Percentiles rank a stretch among this genome's conserved stretches.
Evolutionary conservation across 2,113 vertebrate genomes (phyloP).

Genomic region (Myodes glareolus): DNA sequence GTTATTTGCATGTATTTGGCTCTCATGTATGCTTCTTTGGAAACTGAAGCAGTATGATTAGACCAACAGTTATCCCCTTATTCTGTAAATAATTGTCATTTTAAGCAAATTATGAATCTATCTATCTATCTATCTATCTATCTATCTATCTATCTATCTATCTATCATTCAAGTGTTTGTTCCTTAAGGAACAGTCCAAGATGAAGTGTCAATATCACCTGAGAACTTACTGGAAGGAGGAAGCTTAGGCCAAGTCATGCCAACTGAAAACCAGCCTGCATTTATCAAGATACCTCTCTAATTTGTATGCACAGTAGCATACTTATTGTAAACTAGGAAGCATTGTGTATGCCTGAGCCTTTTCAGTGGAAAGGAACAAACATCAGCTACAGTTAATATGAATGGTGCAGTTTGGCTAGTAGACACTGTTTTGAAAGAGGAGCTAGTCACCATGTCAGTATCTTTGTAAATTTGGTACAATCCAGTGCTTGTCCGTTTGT

Average conservation of each 20-base stretch:
- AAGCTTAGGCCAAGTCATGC: not conserved
- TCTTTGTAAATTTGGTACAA: not conserved
- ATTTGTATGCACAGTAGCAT: not conserved
- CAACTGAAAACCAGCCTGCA: not conserved
- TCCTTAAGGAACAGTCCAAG: not conserved
- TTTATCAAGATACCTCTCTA: not conserved
- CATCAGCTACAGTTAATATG: not conserved
- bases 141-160: not conserved
- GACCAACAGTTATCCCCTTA: not conserved
- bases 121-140: not conserved
- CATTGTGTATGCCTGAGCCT: not conserved
- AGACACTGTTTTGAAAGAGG: not conserved
- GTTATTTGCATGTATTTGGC: not conserved
- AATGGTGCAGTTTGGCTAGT: not conserved
- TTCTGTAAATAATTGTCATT: not conserved
- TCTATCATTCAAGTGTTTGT: not conserved
- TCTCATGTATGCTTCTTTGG: not conserved
- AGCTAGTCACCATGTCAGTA: not conserved
- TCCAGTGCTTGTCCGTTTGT: not conserved
- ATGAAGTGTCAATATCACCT: not conserved
- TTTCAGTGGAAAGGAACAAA: not conserved
- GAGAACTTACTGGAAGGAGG: constrained; percentile 16
- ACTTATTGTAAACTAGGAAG: not conserved
- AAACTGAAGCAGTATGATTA: not conserved
- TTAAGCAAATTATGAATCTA: not conserved